phyloP scores from a whole-genome alignment of 2,888 invertebrate genomes.

The Callyntrura guangdongensis region DNA sequence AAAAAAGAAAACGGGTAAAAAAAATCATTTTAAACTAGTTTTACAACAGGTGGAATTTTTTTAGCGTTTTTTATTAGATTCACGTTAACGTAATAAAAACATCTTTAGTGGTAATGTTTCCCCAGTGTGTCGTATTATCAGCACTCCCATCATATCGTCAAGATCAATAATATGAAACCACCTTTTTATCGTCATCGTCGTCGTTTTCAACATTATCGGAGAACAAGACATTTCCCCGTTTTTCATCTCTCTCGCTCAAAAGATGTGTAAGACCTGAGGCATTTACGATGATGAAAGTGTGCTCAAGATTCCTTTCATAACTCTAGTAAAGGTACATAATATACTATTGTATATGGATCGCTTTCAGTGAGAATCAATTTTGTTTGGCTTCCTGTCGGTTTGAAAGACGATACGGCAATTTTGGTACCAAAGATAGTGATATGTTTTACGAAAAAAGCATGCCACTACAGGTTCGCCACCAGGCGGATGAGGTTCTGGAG shows the following conservation, averaged over 20 bases:
- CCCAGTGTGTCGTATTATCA: conserved; percentile 12
- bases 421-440: too few species aligned
- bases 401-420: too few species aligned
- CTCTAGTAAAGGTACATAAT: too few species aligned
- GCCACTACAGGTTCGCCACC: too few species aligned
- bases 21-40: not conserved
- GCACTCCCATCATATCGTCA: not conserved
- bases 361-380: too few species aligned
- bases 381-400: too few species aligned
- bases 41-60: conserved; percentile 26
- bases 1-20: not conserved
- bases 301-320: too few species aligned
- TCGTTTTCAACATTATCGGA: not conserved
- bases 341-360: too few species aligned
- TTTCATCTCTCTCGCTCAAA: conserved; percentile 1
- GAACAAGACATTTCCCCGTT: conserved; percentile 5
- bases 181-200: not conserved
- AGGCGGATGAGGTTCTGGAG: too few species aligned
- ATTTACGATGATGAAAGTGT: not conserved
- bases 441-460: too few species aligned
- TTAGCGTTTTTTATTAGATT: not conserved
- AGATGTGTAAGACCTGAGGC: not conserved
- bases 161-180: not conserved
- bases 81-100: not conserved
- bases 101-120: not conserved